These are phyloP conservation scores for Antechinus flavipes DNA, from an alignment of 2,113 vertebrate species.

Conservation along the genomic window DNA sequence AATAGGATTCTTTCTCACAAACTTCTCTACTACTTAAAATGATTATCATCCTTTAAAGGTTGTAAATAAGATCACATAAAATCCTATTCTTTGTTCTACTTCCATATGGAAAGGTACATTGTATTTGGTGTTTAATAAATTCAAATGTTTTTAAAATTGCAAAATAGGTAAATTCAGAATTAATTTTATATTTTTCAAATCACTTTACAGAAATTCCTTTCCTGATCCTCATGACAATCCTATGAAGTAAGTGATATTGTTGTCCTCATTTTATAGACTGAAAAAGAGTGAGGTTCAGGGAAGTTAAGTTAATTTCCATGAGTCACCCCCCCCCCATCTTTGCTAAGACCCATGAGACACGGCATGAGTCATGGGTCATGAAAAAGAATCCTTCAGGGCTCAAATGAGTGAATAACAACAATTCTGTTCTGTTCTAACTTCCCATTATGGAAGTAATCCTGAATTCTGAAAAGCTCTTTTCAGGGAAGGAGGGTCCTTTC, in stretches of 20 bases:
- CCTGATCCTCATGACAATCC: not conserved
- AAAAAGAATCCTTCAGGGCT: not conserved
- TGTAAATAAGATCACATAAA: not conserved
- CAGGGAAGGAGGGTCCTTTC: not conserved
- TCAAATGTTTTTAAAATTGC: not conserved
- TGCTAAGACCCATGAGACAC: not conserved
- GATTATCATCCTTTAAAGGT: not conserved
- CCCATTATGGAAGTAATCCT: not conserved
- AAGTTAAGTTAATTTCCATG: not conserved
- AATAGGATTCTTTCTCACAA: not conserved
- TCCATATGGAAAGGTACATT: not conserved
- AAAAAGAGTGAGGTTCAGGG: not conserved
- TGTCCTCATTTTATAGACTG: not conserved
- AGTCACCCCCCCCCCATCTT: not conserved
- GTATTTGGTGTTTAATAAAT: not conserved
- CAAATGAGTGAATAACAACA: not conserved
- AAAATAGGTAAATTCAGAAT: not conserved
- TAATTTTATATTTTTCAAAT: not conserved
- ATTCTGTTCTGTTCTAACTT: not conserved
- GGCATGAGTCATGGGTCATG: too few species aligned
- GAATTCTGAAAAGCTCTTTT: not conserved
- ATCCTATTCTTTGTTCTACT: not conserved
- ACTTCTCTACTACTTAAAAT: not conserved
- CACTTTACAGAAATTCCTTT: not conserved
- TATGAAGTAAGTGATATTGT: not conserved